Base-by-base conservation (phyloP, 2,797 vertebrate genomes). In the Tadarida brasiliensis region DNA sequence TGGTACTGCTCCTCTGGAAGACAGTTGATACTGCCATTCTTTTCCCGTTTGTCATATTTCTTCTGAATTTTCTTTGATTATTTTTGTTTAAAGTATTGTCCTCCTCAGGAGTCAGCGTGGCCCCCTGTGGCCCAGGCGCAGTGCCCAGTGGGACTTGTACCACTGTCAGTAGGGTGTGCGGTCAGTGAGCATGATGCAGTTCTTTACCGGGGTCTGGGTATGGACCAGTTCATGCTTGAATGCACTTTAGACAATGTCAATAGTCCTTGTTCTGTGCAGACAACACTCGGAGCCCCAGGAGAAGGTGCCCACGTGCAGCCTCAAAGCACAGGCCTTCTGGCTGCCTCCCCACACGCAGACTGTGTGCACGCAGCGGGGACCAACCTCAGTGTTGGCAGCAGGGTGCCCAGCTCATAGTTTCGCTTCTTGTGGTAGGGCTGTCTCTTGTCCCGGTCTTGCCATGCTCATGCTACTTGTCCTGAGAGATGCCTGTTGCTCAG, bases 281-380 rank as follows among this genome's bases (percentile, higher is more conserved):
- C 14, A 39, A 81, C 26, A 78, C 30, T 54, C 10, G 1, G 59
- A 77, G 30, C 11, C 30, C n/a, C 86, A 59, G 20, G n/a, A 65
- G 11, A 90, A 84, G 24, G 30, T 84, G 10, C n/a, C 51, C 39
- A 26, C 0, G 8, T 35, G 15, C 56, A 81, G 54, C 63, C 74
- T 61, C 63, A 61, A 35, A 30, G 4, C 17, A 10, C 0, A 1
- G 10, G 9, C n/a, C 26, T 82, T 61, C 47, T 71, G 44, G 15
- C n/a, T 63, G 28, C 57, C 28, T 82, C 20, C 7, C 3, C 0
- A 0, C n/a, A 35, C 15, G 1, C 0, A n/a, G n/a, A 30, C 39
- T 28, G 67, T 30, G 30, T 44, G 2, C 63, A 20, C 17, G 5
- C 1, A 11, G 39, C 1, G 24, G 56, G 77, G 16, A 20, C 33